Conservation (phyloP, 2,888 invertebrate genomes). For the Apantesis nais region DNA sequence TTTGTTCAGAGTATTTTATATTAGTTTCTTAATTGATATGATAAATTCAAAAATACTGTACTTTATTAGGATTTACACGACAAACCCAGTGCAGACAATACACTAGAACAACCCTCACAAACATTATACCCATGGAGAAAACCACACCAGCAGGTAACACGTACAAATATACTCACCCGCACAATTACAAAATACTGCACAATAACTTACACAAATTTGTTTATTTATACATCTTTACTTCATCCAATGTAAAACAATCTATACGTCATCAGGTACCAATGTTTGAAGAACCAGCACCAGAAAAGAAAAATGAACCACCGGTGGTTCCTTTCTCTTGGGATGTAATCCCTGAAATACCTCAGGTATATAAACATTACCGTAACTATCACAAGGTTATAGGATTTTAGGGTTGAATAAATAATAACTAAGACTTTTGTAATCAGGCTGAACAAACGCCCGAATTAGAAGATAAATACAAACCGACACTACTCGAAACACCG, state of each 20-base stretch:
- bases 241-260: slow-evolving; percentile 20
- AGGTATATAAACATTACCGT: slow-evolving; percentile 63
- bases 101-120: slow-evolving; percentile 47
- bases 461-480: slow-evolving; percentile 75
- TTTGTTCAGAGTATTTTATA: background rate
- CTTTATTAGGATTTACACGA: slow-evolving; percentile 23
- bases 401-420: slow-evolving; percentile 27
- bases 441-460: slow-evolving; percentile 81
- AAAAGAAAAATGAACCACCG: slow-evolving; percentile 66
- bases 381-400: slow-evolving; percentile 17
- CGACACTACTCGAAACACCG: slow-evolving; percentile 72
- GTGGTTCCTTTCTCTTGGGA: slow-evolving; percentile 79
- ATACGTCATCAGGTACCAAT: slow-evolving; percentile 64
- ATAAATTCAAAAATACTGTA: background rate
- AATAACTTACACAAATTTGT: slow-evolving; percentile 22
- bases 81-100: slow-evolving; percentile 34
- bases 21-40: background rate
- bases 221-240: slow-evolving; percentile 15
- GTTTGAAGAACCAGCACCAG: slow-evolving; percentile 62
- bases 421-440: slow-evolving; percentile 46
- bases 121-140: slow-evolving; percentile 59
- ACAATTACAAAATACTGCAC: slow-evolving; percentile 35
- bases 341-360: slow-evolving; percentile 79
- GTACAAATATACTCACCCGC: slow-evolving; percentile 23
- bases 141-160: slow-evolving; percentile 43